Conservation (phyloP, 2,888 invertebrate species). For the Bellardia pandia region DNA sequence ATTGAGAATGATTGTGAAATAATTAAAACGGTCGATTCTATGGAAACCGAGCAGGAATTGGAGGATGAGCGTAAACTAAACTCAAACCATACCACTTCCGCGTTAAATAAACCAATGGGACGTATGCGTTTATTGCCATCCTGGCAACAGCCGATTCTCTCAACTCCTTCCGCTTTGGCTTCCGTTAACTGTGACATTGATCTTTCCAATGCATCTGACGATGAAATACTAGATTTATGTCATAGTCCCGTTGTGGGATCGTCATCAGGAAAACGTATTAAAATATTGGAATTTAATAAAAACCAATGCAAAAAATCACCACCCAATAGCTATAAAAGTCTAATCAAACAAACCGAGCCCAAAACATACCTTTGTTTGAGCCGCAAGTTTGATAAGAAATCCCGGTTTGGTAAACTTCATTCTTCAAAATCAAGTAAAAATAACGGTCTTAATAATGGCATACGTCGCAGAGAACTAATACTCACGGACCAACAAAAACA, state of each 20-base stretch:
- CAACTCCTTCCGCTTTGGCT: slow-evolving; percentile 45
- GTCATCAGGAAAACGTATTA: slow-evolving; percentile 77
- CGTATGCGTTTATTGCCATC: slow-evolving; percentile 74
- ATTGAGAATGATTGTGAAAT: slow-evolving; percentile 66
- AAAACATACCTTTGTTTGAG: slow-evolving; percentile 83
- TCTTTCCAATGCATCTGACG: slow-evolving; percentile 74
- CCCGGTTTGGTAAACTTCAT: slow-evolving; percentile 80
- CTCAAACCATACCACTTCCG: not conserved
- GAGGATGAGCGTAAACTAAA: slow-evolving; percentile 8
- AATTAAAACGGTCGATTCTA: slow-evolving; percentile 30
- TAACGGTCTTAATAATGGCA: slow-evolving; percentile 67
- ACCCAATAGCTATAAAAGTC: slow-evolving; percentile 83
- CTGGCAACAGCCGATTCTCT: slow-evolving; percentile 50
- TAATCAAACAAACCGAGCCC: slow-evolving; percentile 84
- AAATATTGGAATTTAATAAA: slow-evolving; percentile 80
- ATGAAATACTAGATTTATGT: slow-evolving; percentile 75
- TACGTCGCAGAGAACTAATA: slow-evolving; percentile 80
- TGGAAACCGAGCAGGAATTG: not conserved
- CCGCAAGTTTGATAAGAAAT: slow-evolving; percentile 79
- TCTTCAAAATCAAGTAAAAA: slow-evolving; percentile 76
- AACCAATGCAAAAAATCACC: slow-evolving; percentile 80
- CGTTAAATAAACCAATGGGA: slow-evolving; percentile 24
- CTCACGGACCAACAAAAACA: slow-evolving; percentile 82
- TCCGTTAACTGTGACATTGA: slow-evolving; percentile 73
- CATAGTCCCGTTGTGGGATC: slow-evolving; percentile 73